These are phyloP conservation scores for Heliconius charithonia DNA, from an alignment of 2,888 invertebrate genomes.

Conservation along the genomic window DNA sequence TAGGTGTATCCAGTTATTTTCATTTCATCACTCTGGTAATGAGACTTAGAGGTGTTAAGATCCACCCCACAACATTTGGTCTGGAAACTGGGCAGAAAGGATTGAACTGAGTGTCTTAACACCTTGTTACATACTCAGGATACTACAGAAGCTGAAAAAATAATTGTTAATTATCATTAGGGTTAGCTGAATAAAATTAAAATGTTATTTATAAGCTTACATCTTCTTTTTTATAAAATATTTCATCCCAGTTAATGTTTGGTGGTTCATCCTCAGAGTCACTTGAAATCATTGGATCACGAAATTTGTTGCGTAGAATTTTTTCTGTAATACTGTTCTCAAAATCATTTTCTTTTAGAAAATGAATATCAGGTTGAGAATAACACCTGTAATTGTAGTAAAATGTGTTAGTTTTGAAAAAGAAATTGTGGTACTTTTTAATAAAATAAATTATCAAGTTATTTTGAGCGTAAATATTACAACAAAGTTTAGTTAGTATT, in stretches of 20 bases:
- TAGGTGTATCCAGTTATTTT: too few species aligned
- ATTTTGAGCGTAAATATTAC: background rate
- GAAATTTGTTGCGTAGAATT: slow-evolving; percentile 65
- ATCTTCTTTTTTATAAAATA: slow-evolving; percentile 56
- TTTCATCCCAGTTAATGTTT: slow-evolving; percentile 64
- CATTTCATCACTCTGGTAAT: too few species aligned
- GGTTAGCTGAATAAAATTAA: background rate
- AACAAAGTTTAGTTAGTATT: background rate
- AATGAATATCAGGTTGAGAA: slow-evolving; percentile 53
- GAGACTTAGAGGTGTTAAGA: too few species aligned
- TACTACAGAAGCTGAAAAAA: too few species aligned
- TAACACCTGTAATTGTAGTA: slow-evolving; percentile 56
- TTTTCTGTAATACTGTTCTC: slow-evolving; percentile 66
- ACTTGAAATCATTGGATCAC: slow-evolving; percentile 64
- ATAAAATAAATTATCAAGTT: background rate
- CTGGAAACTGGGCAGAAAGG: too few species aligned
- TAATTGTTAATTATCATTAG: background rate
- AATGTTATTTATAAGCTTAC: slow-evolving; percentile 50
- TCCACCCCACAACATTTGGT: too few species aligned
- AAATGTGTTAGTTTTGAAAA: background rate
- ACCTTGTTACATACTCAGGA: too few species aligned
- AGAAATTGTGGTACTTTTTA: background rate
- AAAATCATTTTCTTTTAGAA: slow-evolving; percentile 61
- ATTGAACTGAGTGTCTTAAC: too few species aligned
- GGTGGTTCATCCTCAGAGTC: slow-evolving; percentile 62